A percentile compares a stretch with the other conserved stretches of the same genome.
These are phyloP conservation scores for Ctenopoma kingsleyae DNA, from an alignment of 2,797 vertebrate species.

Conservation along the genomic window DNA sequence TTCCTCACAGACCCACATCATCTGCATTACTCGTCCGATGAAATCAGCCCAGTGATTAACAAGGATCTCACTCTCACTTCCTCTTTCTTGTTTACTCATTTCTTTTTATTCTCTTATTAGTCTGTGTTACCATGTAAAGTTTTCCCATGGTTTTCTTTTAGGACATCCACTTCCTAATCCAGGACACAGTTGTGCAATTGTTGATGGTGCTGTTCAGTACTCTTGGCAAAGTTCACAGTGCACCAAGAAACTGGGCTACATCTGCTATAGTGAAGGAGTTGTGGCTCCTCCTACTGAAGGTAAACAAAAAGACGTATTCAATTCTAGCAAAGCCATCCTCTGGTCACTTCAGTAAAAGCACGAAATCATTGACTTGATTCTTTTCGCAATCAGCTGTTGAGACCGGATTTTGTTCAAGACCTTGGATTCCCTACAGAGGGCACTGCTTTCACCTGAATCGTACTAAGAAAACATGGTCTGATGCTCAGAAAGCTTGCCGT, in stretches of 20 bases:
- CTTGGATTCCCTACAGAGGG: constrained; percentile 89
- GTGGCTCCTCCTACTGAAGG: constrained; percentile 15
- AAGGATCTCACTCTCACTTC: no score
- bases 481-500: constrained; percentile 85
- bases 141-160: constrained; percentile 55
- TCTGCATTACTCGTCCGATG: no score
- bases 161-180: constrained; percentile 88
- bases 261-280: constrained; percentile 83
- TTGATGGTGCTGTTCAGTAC: constrained; percentile 82
- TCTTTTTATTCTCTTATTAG: background rate
- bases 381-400: constrained; percentile 49
- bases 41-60: no score
- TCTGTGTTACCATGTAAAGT: background rate
- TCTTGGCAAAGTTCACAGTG: constrained; percentile 90
- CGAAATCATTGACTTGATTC: no score
- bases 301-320: constrained; percentile 17
- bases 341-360: background rate
- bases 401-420: constrained; percentile 79
- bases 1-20: no score
- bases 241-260: constrained; percentile 87
- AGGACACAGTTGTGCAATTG: constrained; percentile 85
- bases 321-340: background rate
- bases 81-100: no score
- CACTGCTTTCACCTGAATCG: constrained; percentile 88
- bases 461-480: constrained; percentile 83